Evolutionary conservation across 1,140 invertebrate species (phyloP), one percentile per base, ranked within the genome.

Genomic region (Oryzaephilus surinamensis): DNA sequence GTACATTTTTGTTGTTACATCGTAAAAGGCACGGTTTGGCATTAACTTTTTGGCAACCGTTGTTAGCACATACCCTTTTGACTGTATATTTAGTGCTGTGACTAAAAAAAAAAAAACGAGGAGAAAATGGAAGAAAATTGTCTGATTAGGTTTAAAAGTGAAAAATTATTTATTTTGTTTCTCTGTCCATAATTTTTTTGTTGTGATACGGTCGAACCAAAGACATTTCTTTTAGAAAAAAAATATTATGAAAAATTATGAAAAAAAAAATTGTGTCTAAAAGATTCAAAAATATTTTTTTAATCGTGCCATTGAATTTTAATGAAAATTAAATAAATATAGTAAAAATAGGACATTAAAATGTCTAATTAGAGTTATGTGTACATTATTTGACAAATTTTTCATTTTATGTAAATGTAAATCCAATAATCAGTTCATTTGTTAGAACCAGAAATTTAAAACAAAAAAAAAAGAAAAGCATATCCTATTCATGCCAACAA

Each of bases 71-170:
- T n/a, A n/a, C n/a, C n/a, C 50, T 56, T 51, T 52, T 51, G 56
- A 58, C 56, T 58, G 56, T 56, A 56, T 58, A 49, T 58, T 58
- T 57, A 55, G 56, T 55, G 56, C 56, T 58, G 56, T 58, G 56
- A 58, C 45, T 51, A 45, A 46, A 52, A 48, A 48, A 51, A 50
- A 26, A 27, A 43, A n/a, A n/a, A n/a, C n/a, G n/a, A n/a, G n/a
- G n/a, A n/a, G n/a, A n/a, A n/a, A n/a, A n/a, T n/a, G n/a, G n/a
- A n/a, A n/a, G n/a, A n/a, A 45, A 37, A 47, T 48, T 39, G 53
- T 55, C 53, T 55, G 55, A 55, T 49, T 57, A 57, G 55, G 51
- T 54, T 55, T n/a, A n/a, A n/a, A n/a, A n/a, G n/a, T n/a, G n/a
- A n/a, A 52, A 45, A 50, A 49, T 44, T 54, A 51, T 54, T 54